Base-by-base conservation (phyloP, 2,888 invertebrate species). In the Phengaris alcon region DNA sequence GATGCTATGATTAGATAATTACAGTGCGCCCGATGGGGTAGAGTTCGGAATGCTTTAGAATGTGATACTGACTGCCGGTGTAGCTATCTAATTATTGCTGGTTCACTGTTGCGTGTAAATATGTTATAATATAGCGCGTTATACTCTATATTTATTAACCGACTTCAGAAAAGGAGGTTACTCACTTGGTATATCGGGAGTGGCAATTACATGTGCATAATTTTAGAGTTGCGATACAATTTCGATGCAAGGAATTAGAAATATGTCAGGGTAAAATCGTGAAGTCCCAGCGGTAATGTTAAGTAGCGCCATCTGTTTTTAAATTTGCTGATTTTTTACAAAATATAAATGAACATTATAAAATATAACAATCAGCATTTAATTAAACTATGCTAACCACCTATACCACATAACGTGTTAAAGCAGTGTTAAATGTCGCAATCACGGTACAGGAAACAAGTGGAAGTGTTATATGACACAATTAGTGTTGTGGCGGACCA, bases 91-190 rank as follows among this genome's bases (percentile, higher is more conserved):
- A 76, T 68, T 44, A 54, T 75, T 52, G 68, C 35, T 35, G 35
- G 35, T 73, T 68, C 74, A 69, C 76, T 75, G 77, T 78, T 77
- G 75, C 54, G 70, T 79, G 88, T 90, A 89, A 85, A 90, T 88
- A 89, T 89, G 89, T 90, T 84, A 81, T 82, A 80, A 83, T 83
- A 84, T 85, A 85, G 80, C 79, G 83, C 84, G 85, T 87, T 86
- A 86, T 84, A 81, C 74, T 77, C 77, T 64, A 44, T 52, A 52
- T 44, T 64, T 64, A 44, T 64, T 64, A 64, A 64, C 35, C 13
- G 35, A 64, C 35, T 44, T 64, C 64, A 35, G 15, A 64, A 64
- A 5, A 12, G 35, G 22, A 35, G 64, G 35, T 64, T 6, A 0
- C 35, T 12, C 52, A 59, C 15, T 59, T 69, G 68, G 10, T 46